Percentiles rank a stretch among this genome's conserved stretches.
phyloP scores from a whole-genome alignment of 2,797 vertebrate genomes.

The Cossypha niveicapilla region DNA sequence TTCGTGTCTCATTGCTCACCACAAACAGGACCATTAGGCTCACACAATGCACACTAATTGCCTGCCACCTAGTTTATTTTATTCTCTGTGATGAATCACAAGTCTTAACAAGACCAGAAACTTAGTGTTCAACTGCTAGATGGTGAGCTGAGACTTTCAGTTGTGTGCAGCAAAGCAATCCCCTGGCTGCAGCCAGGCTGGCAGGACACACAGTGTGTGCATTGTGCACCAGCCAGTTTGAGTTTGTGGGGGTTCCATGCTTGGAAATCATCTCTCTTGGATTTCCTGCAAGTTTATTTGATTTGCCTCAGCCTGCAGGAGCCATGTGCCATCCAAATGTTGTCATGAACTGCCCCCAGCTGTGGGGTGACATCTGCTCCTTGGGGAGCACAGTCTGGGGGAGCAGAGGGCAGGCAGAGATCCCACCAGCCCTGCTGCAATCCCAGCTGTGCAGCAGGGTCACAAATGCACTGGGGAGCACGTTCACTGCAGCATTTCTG shows the following conservation, averaged over 20 bases:
- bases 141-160: not conserved
- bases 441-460: not conserved
- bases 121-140: not conserved
- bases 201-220: not conserved
- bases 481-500: not conserved
- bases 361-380: not conserved
- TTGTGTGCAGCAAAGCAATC: not conserved
- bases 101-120: slow-evolving; percentile 55
- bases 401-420: not conserved
- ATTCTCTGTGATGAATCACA: slow-evolving; percentile 62
- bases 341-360: not conserved
- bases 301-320: not conserved
- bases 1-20: slow-evolving; percentile 67
- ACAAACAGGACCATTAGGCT: slow-evolving; percentile 67
- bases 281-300: not conserved
- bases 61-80: slow-evolving; percentile 67
- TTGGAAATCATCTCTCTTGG: not conserved
- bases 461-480: not conserved
- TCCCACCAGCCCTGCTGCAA: not conserved
- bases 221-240: not conserved
- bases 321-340: fast-evolving
- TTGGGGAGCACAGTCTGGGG: not conserved
- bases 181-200: not conserved
- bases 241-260: not conserved
- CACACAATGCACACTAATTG: slow-evolving; percentile 68